A percentile compares a stretch with the other conserved stretches of the same genome.
Conservation (phyloP, 2,888 invertebrate species). For the Ligdia adustata region DNA sequence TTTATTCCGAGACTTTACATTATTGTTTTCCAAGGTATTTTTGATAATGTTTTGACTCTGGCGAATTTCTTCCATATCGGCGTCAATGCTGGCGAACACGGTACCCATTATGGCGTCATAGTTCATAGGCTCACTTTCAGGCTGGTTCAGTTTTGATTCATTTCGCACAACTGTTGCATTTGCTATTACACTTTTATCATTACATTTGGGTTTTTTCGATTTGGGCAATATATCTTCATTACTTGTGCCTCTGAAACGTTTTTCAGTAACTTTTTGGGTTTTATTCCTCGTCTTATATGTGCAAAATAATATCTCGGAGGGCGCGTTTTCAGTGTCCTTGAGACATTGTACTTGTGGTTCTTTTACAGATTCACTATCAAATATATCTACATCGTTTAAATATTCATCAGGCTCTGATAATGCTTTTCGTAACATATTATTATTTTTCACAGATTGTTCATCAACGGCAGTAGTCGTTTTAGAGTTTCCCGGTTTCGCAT, state of each 20-base stretch:
- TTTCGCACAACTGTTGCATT: slow-evolving; percentile 14
- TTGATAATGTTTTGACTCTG: slow-evolving; percentile 41
- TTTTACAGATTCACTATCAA: slow-evolving; percentile 63
- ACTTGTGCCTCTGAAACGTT: slow-evolving; percentile 53
- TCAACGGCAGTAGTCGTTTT: slow-evolving; percentile 22
- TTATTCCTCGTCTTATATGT: slow-evolving; percentile 44
- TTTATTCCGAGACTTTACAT: slow-evolving; percentile 17
- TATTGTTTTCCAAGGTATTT: slow-evolving; percentile 10
- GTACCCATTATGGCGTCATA: slow-evolving; percentile 69
- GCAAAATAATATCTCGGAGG: slow-evolving; percentile 64
- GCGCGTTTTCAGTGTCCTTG: slow-evolving; percentile 47
- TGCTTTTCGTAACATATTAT: not conserved
- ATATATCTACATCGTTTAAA: slow-evolving; percentile 64
- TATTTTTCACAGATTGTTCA: slow-evolving; percentile 14
- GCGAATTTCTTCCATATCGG: slow-evolving; percentile 57
- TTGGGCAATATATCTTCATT: slow-evolving; percentile 43
- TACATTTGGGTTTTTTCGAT: slow-evolving; percentile 58
- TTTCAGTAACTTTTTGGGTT: slow-evolving; percentile 50
- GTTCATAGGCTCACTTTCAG: slow-evolving; percentile 60
- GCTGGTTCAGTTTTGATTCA: slow-evolving; percentile 31
- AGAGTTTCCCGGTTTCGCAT: slow-evolving; percentile 26
- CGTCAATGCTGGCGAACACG: slow-evolving; percentile 73
- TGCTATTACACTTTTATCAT: slow-evolving; percentile 23
- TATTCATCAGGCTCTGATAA: slow-evolving; percentile 48
- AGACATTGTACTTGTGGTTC: slow-evolving; percentile 54